phyloP scores from a whole-genome alignment of 2,113 vertebrate species.

The Otolemur garnettii region DNA sequence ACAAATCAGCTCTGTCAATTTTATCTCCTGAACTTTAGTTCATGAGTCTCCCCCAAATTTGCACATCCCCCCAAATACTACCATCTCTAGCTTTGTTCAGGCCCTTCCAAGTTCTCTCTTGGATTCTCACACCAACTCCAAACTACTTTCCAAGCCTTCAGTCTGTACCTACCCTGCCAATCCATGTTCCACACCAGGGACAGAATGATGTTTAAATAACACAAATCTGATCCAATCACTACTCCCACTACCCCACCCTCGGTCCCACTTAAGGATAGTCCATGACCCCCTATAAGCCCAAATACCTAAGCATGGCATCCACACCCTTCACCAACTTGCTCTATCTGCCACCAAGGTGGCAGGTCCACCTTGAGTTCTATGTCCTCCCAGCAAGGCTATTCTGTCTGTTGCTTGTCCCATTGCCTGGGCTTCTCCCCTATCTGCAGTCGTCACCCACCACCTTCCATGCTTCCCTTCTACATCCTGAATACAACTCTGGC shows the following conservation, averaged over 20 bases:
- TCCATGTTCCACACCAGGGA: neutral
- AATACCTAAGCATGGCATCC: neutral
- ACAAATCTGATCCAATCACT: neutral
- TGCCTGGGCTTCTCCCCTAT: neutral
- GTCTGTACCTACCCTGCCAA: neutral
- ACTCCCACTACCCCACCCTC: neutral
- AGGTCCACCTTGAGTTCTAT: neutral
- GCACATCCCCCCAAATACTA: neutral
- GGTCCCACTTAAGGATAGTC: neutral
- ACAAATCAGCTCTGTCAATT: neutral
- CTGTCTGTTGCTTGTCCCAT: neutral
- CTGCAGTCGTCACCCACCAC: neutral
- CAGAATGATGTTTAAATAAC: neutral
- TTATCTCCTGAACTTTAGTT: neutral
- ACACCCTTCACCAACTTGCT: neutral
- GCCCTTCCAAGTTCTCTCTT: neutral
- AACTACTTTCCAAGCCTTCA: neutral
- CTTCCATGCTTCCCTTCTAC: neutral
- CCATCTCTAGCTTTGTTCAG: neutral
- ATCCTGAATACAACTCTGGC: neutral
- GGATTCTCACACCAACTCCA: neutral
- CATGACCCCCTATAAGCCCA: neutral
- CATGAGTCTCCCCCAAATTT: neutral
- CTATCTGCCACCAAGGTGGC: neutral
- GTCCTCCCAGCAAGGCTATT: neutral